Evolutionary conservation across 2,888 invertebrate species (phyloP).

Genomic region (Boloria euphrosyne): DNA sequence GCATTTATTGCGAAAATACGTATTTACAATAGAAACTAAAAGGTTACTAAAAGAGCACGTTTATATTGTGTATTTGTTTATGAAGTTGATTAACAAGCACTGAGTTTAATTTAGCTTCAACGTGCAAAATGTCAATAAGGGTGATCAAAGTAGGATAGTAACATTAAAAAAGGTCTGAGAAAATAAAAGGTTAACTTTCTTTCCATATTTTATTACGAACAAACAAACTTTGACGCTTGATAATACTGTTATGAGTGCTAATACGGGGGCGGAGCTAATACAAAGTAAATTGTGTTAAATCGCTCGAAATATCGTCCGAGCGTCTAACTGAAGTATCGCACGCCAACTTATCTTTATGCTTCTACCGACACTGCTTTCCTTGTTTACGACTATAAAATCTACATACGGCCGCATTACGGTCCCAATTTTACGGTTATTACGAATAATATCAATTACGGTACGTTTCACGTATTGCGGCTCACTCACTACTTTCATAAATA

Average conservation of each 20-base stretch:
- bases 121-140: too few relatives aligned
- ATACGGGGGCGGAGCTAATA: constrained; percentile 17
- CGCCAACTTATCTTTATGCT: constrained; percentile 22
- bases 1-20: too few relatives aligned
- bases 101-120: too few relatives aligned
- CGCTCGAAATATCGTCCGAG: constrained; percentile 17
- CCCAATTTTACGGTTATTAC: constrained; percentile 14
- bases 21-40: too few relatives aligned
- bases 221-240: not conserved
- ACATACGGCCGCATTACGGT: constrained; percentile 7
- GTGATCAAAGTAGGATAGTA: too few relatives aligned
- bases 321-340: constrained; percentile 24
- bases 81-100: too few relatives aligned
- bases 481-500: not conserved
- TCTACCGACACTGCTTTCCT: constrained; percentile 1
- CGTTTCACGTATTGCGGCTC: not conserved
- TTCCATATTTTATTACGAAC: not conserved
- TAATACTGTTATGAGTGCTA: not conserved
- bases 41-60: too few relatives aligned
- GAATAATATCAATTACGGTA: constrained; percentile 8
- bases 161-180: too few relatives aligned
- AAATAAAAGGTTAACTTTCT: too few relatives aligned
- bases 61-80: too few relatives aligned
- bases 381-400: constrained; percentile 16
- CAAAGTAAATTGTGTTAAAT: constrained; percentile 27